These are phyloP conservation scores for Synergus itoensis DNA, from an alignment of 2,888 invertebrate genomes.

Conservation along the genomic window DNA sequence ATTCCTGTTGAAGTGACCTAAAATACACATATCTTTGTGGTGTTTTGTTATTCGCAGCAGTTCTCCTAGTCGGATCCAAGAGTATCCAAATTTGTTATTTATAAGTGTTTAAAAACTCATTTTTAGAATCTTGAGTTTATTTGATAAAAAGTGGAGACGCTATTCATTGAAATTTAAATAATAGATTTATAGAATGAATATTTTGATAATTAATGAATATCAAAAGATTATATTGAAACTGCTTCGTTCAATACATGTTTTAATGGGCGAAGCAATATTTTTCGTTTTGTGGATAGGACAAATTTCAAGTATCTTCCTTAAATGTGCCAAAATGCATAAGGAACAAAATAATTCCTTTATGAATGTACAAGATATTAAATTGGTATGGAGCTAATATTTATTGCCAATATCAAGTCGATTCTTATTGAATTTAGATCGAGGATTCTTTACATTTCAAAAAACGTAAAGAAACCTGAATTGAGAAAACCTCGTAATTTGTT, in stretches of 20 bases:
- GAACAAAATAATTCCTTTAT: background rate
- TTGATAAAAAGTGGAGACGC: background rate
- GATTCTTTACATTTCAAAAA: background rate
- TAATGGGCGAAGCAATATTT: background rate
- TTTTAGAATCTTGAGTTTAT: background rate
- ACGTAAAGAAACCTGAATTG: background rate
- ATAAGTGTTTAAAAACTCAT: background rate
- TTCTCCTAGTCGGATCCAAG: constrained; percentile 29
- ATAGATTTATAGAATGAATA: constrained; percentile 32
- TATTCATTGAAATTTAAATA: constrained; percentile 39
- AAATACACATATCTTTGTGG: constrained; percentile 42
- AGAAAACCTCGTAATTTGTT: background rate
- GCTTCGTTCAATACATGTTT: background rate
- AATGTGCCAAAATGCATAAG: constrained; percentile 24
- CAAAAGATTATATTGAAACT: background rate
- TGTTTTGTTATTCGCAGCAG: constrained; percentile 42
- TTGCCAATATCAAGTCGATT: background rate
- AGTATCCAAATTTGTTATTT: constrained; percentile 4
- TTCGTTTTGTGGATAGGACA: background rate
- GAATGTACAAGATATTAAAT: constrained; percentile 9
- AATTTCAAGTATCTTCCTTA: constrained; percentile 26
- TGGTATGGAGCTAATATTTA: background rate
- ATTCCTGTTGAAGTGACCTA: background rate
- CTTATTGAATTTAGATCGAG: background rate
- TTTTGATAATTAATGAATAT: constrained; percentile 1